Base-by-base conservation (phyloP, 2,113 vertebrate species). In the Mesoclemmys tuberculata region DNA sequence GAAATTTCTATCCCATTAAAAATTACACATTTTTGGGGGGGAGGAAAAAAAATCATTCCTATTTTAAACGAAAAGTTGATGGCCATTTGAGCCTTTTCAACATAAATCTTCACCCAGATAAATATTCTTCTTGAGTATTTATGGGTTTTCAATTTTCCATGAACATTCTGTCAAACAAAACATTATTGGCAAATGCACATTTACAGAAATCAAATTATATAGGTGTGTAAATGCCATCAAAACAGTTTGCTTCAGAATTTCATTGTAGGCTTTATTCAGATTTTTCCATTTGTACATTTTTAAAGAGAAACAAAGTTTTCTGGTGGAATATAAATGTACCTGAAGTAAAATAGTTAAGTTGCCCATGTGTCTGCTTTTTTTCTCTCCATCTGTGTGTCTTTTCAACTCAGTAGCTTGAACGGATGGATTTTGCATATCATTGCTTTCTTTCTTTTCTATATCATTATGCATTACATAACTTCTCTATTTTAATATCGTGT, bases 401-500 rank as follows among this genome's bases (percentile, higher is more conserved):
- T 82, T 88, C 71, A 91, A 27, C 58, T 90, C 19, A 93, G 85
- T 14, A 52, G 11, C 26, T 84, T 90, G 27, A 93, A 79, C 75
- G 8, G 75, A 93, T 92, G 83, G 78, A 64, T 4, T 21, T 14
- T 11, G 54, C 48, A 11, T 56, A 46, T 51, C 5, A 49, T 90
- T 51, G 77, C 0, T 0, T 83, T n/a, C 24, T 27, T 77, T 29
- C 12, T 14, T 46, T 21, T 75, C 38, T 58, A 80, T 58, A 80
- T 68, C 35, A 68, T 71, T n/a, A 71, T 22, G 18, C 19, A n/a
- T 89, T 85, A 68, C 81, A 81, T 85, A 55, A 31, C 31, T 94
- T 92, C 95, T 78, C 55, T 19, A 6, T 87, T 97, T 71, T 90
- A 97, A 93, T 83, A 27, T 29, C 93, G 2, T 58, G 16, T 96